A percentile compares a stretch with the other conserved stretches of the same genome.
Conservation (phyloP, 2,888 invertebrate genomes). For the Dioctria rufipes region DNA sequence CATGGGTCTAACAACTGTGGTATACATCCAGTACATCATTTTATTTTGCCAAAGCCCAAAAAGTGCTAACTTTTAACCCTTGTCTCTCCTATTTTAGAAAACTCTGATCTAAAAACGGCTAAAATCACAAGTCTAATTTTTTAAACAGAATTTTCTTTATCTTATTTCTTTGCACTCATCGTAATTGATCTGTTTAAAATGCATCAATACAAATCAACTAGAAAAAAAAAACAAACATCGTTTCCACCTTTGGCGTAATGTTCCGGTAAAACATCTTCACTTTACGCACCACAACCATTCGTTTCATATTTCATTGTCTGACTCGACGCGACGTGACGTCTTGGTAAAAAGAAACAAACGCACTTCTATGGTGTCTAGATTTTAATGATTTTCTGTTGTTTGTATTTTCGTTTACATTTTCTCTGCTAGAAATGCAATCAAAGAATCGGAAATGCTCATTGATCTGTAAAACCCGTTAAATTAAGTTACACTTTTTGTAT, state of each 20-base stretch:
- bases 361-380: constrained; percentile 30
- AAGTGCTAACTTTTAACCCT: too few species aligned
- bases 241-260: constrained; percentile 42
- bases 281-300: constrained; percentile 27
- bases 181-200: constrained; percentile 14
- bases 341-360: background rate
- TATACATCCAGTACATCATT: too few species aligned
- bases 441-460: background rate
- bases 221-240: background rate
- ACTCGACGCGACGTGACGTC: background rate
- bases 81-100: too few species aligned
- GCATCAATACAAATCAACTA: constrained; percentile 21
- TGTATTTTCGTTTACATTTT: too few species aligned
- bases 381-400: too few species aligned
- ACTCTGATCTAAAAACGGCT: too few species aligned
- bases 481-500: too few species aligned
- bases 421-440: background rate
- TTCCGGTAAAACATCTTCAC: constrained; percentile 42
- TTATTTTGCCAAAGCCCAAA: too few species aligned
- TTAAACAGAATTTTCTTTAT: too few species aligned
- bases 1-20: too few species aligned
- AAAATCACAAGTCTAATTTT: too few species aligned
- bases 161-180: background rate
- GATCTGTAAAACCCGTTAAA: too few species aligned
- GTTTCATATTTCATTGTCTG: constrained; percentile 30